phyloP scores from a whole-genome alignment of 1,140 invertebrate species.

The Pemphigus obesinymphae region DNA sequence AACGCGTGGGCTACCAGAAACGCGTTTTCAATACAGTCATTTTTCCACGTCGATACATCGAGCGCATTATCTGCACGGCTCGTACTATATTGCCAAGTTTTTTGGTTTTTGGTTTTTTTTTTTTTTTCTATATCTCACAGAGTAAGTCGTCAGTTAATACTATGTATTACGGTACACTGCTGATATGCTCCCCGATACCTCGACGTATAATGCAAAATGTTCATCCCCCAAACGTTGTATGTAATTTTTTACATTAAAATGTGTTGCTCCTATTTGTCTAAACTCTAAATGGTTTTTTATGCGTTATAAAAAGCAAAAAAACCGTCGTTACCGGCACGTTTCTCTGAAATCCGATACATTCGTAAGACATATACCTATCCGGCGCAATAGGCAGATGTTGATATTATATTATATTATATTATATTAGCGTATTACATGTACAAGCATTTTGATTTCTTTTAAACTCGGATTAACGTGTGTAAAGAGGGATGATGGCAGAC shows the following conservation, averaged over 20 bases:
- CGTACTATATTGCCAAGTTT: neutral
- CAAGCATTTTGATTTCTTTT: neutral
- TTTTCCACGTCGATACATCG: constrained; percentile 2
- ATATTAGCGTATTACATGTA: neutral
- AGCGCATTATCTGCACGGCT: neutral
- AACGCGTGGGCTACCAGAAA: neutral
- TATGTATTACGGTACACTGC: neutral
- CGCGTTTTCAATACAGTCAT: constrained; percentile 9
- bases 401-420: neutral
- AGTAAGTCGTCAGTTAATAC: neutral
- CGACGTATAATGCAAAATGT: neutral
- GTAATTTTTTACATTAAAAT: neutral
- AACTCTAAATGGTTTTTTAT: neutral
- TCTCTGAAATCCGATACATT: constrained; percentile 11
- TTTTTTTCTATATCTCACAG: neutral
- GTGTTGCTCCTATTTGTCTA: neutral
- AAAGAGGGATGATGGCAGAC: neutral
- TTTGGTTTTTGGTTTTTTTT: neutral
- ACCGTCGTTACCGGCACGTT: neutral
- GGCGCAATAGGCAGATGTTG: neutral
- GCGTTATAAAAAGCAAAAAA: neutral
- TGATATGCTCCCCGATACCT: too few species aligned
- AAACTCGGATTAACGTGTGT: constrained; percentile 7
- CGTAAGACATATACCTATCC: neutral
- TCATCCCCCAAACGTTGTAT: neutral